A percentile compares a stretch with the other conserved stretches of the same genome.
phyloP scores from a whole-genome alignment of 23 tunicate genomes.

The Halocynthia aurantium region DNA sequence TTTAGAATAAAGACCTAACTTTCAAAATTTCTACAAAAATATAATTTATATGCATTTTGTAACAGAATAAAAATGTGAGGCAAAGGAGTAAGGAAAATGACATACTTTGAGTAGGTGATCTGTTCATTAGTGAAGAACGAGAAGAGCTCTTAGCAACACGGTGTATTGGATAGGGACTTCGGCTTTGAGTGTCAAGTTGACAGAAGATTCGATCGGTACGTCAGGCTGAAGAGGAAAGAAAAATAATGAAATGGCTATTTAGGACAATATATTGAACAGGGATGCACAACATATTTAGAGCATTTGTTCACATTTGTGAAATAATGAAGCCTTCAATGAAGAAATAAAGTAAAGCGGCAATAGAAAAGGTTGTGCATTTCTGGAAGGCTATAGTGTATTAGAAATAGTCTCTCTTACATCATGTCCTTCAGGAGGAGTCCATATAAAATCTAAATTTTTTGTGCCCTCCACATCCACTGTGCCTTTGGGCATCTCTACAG shows the following conservation, averaged over 20 bases:
- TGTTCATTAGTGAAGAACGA: constrained; percentile 39
- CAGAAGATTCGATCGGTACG: constrained; percentile 45
- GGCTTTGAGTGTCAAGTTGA: constrained; percentile 56
- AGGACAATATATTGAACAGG: not conserved
- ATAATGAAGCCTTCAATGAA: not conserved
- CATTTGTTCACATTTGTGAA: not conserved
- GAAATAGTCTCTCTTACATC: constrained; percentile 34
- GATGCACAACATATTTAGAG: not conserved
- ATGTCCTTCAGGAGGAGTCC: constrained; percentile 80
- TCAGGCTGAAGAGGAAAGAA: constrained; percentile 49
- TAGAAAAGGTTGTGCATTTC: no score
- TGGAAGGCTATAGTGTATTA: no score
- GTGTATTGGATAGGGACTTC: constrained; percentile 62
- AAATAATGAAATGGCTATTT: not conserved
- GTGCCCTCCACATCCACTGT: constrained; percentile 54
- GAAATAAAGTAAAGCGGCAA: not conserved
- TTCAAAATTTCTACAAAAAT: no score
- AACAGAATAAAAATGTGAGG: no score
- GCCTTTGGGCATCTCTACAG: constrained; percentile 58
- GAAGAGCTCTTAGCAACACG: constrained; percentile 53
- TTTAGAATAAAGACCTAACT: no score
- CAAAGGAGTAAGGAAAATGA: no score
- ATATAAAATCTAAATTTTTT: constrained; percentile 49
- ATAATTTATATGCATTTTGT: no score
- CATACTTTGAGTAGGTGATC: no score